Evolutionary conservation across 2,113 vertebrate species (phyloP).

Genomic region (Cairina moschata): DNA sequence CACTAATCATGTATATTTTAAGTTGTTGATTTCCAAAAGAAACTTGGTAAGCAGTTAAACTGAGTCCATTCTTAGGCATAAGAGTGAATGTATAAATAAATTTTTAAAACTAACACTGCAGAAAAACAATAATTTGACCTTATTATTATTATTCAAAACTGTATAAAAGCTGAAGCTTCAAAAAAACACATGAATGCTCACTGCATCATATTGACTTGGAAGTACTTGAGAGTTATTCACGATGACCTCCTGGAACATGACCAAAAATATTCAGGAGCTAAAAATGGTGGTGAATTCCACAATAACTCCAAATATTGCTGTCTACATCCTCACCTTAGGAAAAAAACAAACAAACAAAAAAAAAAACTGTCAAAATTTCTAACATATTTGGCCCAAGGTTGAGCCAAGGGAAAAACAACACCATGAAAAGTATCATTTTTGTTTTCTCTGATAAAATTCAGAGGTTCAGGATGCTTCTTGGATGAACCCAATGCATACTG

Average conservation of each 20-base stretch:
- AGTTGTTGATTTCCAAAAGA: neutral
- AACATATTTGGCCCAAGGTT: neutral
- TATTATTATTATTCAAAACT: neutral
- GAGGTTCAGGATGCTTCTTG: neutral
- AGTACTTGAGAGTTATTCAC: neutral
- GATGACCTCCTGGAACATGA: neutral
- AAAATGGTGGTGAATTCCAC: neutral
- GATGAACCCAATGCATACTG: neutral
- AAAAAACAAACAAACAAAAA: accelerated
- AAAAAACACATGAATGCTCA: neutral
- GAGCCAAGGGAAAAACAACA: neutral
- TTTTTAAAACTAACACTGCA: neutral
- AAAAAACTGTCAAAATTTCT: neutral
- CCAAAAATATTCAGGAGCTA: neutral
- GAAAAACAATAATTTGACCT: neutral
- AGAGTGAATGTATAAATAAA: neutral
- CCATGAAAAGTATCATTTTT: neutral
- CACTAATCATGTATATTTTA: neutral
- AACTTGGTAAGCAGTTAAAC: neutral
- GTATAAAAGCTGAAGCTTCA: neutral
- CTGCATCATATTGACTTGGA: neutral
- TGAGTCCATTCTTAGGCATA: neutral
- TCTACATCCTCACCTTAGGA: neutral
- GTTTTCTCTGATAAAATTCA: neutral
- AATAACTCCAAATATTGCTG: neutral